phyloP scores from a whole-genome alignment of 2,888 invertebrate species.

The Orthonychiurus folsomi region DNA sequence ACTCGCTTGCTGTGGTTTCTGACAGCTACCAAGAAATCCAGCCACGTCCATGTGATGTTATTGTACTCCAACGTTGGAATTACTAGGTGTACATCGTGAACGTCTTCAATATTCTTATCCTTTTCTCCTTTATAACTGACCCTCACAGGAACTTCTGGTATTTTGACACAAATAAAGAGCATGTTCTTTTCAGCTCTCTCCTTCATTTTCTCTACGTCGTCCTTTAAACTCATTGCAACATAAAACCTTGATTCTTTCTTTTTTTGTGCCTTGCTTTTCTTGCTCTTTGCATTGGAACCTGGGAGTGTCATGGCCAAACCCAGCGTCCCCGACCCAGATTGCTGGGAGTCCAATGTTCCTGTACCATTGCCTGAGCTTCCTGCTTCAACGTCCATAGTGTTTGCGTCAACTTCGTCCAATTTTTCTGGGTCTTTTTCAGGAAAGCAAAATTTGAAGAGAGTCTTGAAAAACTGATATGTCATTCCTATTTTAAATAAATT shows the following conservation, averaged over 20 bases:
- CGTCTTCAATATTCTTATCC: constrained; percentile 94
- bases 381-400: constrained; percentile 41
- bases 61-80: constrained; percentile 97
- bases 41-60: constrained; percentile 99
- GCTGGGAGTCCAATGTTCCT: constrained; percentile 15
- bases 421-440: constrained; percentile 84
- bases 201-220: constrained; percentile 97
- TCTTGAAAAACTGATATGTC: constrained; percentile 93
- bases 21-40: constrained; percentile 89
- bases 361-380: constrained; percentile 10
- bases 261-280: constrained; percentile 40
- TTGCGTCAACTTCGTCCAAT: constrained; percentile 61
- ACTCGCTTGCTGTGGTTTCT: constrained; percentile 85
- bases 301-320: not conserved
- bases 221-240: constrained; percentile 73
- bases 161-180: constrained; percentile 96
- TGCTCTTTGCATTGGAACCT: constrained; percentile 22
- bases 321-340: constrained; percentile 10
- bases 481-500: constrained; percentile 54
- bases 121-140: constrained; percentile 96
- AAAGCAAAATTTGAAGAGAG: constrained; percentile 95
- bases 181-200: constrained; percentile 98
- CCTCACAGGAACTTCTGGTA: constrained; percentile 88
- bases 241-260: constrained; percentile 80
- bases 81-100: constrained; percentile 83